A percentile compares a stretch with the other conserved stretches of the same genome.
phyloP scores from a whole-genome alignment of 2,888 invertebrate species.

The Brachypterus glaber region DNA sequence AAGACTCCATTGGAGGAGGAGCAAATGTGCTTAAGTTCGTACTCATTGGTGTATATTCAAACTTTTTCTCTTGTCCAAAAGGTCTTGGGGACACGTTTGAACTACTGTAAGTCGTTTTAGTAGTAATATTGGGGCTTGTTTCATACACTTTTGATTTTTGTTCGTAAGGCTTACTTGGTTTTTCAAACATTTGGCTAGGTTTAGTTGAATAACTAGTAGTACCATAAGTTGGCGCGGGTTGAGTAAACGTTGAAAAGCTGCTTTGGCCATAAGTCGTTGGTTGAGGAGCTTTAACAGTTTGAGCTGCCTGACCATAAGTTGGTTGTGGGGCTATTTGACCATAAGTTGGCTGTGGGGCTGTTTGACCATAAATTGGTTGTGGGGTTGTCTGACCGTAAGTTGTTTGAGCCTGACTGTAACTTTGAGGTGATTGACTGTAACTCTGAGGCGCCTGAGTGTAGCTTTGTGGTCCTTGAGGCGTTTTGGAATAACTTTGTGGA shows the following conservation, averaged over 20 bases:
- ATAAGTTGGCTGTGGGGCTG: slow-evolving; percentile 26
- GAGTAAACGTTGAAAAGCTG: slow-evolving; percentile 12
- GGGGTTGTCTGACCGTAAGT: too few relatives aligned
- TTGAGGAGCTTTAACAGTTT: slow-evolving; percentile 23
- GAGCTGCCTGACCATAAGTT: slow-evolving; percentile 27
- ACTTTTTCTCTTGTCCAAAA: slow-evolving; percentile 16
- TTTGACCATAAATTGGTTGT: too few relatives aligned
- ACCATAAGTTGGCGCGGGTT: slow-evolving; percentile 9
- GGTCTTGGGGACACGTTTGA: slow-evolving; percentile 22
- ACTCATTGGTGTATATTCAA: slow-evolving; percentile 15
- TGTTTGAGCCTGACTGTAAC: slow-evolving; percentile 25
- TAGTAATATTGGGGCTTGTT: slow-evolving; percentile 6
- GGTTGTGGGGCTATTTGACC: too few relatives aligned
- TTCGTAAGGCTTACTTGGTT: slow-evolving; percentile 7
- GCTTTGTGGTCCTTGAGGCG: too few relatives aligned
- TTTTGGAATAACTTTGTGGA: too few relatives aligned
- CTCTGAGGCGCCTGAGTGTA: not conserved
- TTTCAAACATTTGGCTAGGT: too few relatives aligned
- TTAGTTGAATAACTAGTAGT: too few relatives aligned
- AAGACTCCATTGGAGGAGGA: not conserved
- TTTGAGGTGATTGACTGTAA: slow-evolving; percentile 16
- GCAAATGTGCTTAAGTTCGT: slow-evolving; percentile 1
- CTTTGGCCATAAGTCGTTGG: slow-evolving; percentile 9
- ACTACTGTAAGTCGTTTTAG: slow-evolving; percentile 13
- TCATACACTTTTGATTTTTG: slow-evolving; percentile 4